Base-by-base conservation (phyloP, 2,888 invertebrate genomes). In the Lasioglossum malachurum region DNA sequence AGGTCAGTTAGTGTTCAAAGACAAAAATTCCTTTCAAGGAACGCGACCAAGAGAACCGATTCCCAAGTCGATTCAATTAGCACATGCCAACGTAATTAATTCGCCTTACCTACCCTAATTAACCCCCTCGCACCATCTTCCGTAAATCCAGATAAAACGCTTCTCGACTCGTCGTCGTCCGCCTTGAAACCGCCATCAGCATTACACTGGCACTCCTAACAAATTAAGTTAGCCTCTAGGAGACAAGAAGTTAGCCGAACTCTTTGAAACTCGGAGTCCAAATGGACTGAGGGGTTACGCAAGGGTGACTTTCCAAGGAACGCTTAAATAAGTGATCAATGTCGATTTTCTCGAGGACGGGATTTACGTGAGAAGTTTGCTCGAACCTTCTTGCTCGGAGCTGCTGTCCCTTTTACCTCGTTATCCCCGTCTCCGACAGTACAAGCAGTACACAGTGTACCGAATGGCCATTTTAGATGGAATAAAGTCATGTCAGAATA, bases 271-370 rank as follows among this genome's bases (percentile, higher is more conserved):
- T 27, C 60, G 4, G 27, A 14, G 14, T n/a, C 1, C 27, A 60
- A 60, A 60, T 5, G 60, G 12, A 14, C 27, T 23, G 8, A 7
- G 23, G 49, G 49, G 2, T 49, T 23, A 2, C 1, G 49, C 19
- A 19, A 49, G 2, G 27, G 57, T n/a, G 10, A n/a, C n/a, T n/a
- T 12, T 27, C 60, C 60, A 14, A 27, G n/a, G 4, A 27, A 27
- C 27, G 14, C 27, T 57, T 60, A 60, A 60, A 60, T 60, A 60
- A 60, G 60, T 60, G 60, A 60, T 60, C 60, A 60, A 27, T 60
- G 27, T 14, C 60, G 27, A 60, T 60, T 27, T n/a, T 60, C 60
- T 27, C 60, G n/a, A 60, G 27, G 27, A 27, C 27, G 27, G 27
- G 14, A 60, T 60, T 60, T 60, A 60, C 60, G 27, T 5, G 60